Conservation (phyloP, 35 echinoderm and acorn worm species). For the Eucidaris tribuloides region DNA sequence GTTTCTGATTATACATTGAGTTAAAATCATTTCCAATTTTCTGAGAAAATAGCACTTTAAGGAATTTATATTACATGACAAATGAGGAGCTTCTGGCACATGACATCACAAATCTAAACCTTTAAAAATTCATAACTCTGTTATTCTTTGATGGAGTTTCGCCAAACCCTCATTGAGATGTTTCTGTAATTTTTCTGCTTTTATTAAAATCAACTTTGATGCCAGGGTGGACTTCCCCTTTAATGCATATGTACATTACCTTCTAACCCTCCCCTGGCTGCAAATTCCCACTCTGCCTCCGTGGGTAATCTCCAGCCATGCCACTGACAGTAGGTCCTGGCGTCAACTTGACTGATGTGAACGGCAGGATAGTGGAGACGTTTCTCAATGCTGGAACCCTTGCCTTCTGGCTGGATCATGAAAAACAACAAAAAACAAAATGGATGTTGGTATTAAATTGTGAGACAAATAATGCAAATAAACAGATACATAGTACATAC, state of each 20-base stretch:
- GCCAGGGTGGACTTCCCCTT: background rate
- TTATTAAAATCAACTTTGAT: background rate
- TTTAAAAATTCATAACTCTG: background rate
- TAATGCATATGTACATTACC: constrained; percentile 13
- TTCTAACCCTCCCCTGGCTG: constrained; percentile 72
- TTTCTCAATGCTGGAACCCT: constrained; percentile 42
- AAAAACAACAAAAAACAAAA: background rate
- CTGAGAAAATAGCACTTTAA: too few species aligned
- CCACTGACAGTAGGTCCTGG: constrained; percentile 88
- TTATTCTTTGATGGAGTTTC: background rate
- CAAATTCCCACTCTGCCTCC: constrained; percentile 92
- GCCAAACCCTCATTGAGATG: background rate
- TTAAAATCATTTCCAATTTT: too few species aligned
- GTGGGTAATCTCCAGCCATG: constrained; percentile 86
- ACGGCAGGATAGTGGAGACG: constrained; percentile 72
- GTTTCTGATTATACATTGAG: too few species aligned
- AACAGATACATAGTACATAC: background rate
- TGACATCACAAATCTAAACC: too few species aligned
- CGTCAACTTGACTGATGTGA: constrained; percentile 84
- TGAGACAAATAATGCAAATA: background rate
- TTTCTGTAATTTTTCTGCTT: background rate
- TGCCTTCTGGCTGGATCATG: constrained; percentile 73
- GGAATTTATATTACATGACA: too few species aligned
- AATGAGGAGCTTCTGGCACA: too few species aligned
- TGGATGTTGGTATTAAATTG: background rate